phyloP scores from a whole-genome alignment of 2,113 vertebrate species.

The Patagioenas fasciata region DNA sequence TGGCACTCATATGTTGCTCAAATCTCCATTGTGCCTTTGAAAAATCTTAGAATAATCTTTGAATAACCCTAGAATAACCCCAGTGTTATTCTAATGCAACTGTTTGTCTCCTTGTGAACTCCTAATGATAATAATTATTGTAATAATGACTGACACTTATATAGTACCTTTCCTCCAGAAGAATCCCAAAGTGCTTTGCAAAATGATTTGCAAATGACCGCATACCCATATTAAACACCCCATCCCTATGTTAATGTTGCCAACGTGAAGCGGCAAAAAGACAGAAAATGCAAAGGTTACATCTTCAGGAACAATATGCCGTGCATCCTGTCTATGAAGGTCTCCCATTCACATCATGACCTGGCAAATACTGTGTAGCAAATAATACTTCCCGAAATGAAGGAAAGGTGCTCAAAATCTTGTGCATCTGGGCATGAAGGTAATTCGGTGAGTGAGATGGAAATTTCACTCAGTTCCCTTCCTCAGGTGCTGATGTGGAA shows the following conservation, averaged over 20 bases:
- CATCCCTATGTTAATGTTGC: neutral
- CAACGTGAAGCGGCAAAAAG: neutral
- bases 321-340: neutral
- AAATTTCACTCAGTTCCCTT: constrained; percentile 6
- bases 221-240: neutral
- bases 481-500: constrained; percentile 2
- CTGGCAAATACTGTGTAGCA: neutral
- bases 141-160: constrained; percentile 57
- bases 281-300: neutral
- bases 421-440: neutral
- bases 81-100: neutral
- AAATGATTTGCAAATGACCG: neutral
- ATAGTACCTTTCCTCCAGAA: constrained; percentile 36
- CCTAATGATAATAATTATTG: constrained; percentile 22
- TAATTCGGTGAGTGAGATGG: neutral
- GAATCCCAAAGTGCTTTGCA: constrained; percentile 29
- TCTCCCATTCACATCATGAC: neutral
- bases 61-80: neutral
- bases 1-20: neutral
- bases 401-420: constrained; percentile 4
- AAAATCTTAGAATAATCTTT: neutral
- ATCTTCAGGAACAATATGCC: neutral
- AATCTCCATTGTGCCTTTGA: neutral
- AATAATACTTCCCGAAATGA: neutral
- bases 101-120: constrained; percentile 34